Conservation (phyloP, 2,888 invertebrate genomes). For the Netelia fuscicornis region DNA sequence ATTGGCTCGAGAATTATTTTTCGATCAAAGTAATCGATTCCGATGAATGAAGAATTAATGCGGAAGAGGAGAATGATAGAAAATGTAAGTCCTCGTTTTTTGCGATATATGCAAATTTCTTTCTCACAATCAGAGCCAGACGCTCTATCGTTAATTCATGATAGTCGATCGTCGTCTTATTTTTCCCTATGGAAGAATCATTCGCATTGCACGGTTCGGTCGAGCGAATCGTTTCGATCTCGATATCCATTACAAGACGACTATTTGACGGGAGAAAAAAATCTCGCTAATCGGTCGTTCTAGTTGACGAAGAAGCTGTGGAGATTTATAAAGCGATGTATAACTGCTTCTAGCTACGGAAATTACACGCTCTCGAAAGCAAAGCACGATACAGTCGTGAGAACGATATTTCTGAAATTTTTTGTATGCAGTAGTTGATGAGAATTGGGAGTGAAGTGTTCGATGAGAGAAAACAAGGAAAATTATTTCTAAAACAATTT, state of each 20-base stretch:
- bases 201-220: not conserved
- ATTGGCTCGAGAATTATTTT: too few relatives aligned
- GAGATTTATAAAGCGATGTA: slow-evolving; percentile 1
- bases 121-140: too few relatives aligned
- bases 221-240: slow-evolving; percentile 26
- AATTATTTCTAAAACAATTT: too few relatives aligned
- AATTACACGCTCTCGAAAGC: slow-evolving; percentile 63
- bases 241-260: not conserved
- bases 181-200: too few relatives aligned
- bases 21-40: too few relatives aligned
- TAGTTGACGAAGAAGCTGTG: slow-evolving; percentile 27
- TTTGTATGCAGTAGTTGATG: not conserved
- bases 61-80: too few relatives aligned
- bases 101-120: too few relatives aligned
- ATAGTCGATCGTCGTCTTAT: too few relatives aligned
- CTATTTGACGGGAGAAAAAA: not conserved
- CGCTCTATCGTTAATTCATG: too few relatives aligned
- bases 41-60: too few relatives aligned
- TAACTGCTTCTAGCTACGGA: slow-evolving; percentile 35
- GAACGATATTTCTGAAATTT: slow-evolving; percentile 39
- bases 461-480: not conserved
- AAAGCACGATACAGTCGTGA: slow-evolving; percentile 46
- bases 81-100: too few relatives aligned
- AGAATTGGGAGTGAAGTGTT: not conserved
- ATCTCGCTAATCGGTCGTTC: slow-evolving; percentile 23